A percentile compares a stretch with the other conserved stretches of the same genome.
phyloP scores from a whole-genome alignment of 2,113 vertebrate species.

The Hydropotes inermis region DNA sequence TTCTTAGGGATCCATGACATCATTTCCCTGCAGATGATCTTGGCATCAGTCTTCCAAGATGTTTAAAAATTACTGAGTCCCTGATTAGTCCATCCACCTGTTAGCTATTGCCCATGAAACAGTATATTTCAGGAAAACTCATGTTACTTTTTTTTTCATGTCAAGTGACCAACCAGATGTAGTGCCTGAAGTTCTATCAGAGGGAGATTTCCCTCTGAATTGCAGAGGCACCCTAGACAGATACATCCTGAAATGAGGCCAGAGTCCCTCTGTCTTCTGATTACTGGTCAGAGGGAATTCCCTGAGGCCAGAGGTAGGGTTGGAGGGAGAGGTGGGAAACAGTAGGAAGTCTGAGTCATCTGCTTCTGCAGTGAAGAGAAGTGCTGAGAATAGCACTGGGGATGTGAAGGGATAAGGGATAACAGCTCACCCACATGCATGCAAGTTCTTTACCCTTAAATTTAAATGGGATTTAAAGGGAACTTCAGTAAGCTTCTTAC shows the following conservation, averaged over 20 bases:
- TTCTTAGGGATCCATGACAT: not conserved
- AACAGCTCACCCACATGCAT: slow-evolving; percentile 21
- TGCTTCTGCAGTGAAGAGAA: slow-evolving; percentile 28
- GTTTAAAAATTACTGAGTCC: not conserved
- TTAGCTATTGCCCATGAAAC: not conserved
- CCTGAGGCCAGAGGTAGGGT: slow-evolving; percentile 8
- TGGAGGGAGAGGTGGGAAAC: slow-evolving; percentile 39
- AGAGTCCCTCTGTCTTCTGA: not conserved
- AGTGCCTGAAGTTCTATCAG: not conserved
- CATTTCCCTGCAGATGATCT: not conserved
- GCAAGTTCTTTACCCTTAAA: slow-evolving; percentile 6
- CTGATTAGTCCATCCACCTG: not conserved
- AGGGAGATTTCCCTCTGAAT: not conserved
- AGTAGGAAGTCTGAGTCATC: slow-evolving; percentile 53
- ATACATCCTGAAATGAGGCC: not conserved
- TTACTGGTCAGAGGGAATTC: slow-evolving; percentile 23
- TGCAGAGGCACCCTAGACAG: not conserved
- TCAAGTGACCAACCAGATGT: not conserved
- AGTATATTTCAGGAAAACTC: not conserved
- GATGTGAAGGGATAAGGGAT: not conserved
- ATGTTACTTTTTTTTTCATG: not conserved
- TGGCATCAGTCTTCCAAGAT: not conserved
- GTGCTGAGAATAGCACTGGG: slow-evolving; percentile 30
- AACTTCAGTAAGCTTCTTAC: slow-evolving; percentile 3
- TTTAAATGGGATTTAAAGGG: not conserved